These are phyloP conservation scores for Hydractinia echinata DNA, from an alignment of 30 jellyfish, hydroid and myxozoan genomes.

Conservation along the genomic window DNA sequence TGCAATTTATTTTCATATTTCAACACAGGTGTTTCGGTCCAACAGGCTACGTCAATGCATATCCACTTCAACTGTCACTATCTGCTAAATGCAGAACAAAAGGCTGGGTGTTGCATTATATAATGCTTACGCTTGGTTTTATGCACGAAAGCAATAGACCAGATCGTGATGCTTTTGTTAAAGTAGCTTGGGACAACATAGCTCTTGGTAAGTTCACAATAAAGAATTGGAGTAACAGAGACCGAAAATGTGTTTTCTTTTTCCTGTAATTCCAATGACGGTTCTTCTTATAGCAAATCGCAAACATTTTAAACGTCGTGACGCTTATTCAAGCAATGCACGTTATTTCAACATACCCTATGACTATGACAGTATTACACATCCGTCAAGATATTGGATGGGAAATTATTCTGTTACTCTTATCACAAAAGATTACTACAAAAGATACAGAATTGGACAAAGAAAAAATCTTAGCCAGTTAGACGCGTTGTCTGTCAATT, in stretches of 20 bases:
- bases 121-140: conserved; percentile 46
- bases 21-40: conserved; percentile 45
- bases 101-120: conserved; percentile 40
- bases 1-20: neutral
- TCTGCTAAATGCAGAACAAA: conserved; percentile 34
- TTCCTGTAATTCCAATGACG: no score
- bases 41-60: conserved; percentile 33
- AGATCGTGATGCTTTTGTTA: neutral
- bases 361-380: conserved; percentile 52
- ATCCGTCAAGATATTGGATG: conserved; percentile 39
- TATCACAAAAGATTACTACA: neutral
- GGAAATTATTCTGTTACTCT: conserved; percentile 29
- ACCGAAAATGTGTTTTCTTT: no score
- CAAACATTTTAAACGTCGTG: conserved; percentile 31
- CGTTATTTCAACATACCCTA: conserved; percentile 40
- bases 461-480: neutral
- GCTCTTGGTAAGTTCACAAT: neutral
- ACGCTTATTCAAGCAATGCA: conserved; percentile 35
- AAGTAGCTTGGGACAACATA: conserved; percentile 11
- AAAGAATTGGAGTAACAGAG: no score
- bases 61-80: conserved; percentile 33
- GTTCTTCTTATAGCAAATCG: conserved; percentile 18
- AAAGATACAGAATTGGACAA: conserved; percentile 15
- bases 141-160: conserved; percentile 12
- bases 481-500: neutral